Percentiles rank a stretch among this genome's conserved stretches.
These are phyloP conservation scores for Halcyon chelicuti DNA, from an alignment of 2,797 vertebrate species.

Conservation along the genomic window DNA sequence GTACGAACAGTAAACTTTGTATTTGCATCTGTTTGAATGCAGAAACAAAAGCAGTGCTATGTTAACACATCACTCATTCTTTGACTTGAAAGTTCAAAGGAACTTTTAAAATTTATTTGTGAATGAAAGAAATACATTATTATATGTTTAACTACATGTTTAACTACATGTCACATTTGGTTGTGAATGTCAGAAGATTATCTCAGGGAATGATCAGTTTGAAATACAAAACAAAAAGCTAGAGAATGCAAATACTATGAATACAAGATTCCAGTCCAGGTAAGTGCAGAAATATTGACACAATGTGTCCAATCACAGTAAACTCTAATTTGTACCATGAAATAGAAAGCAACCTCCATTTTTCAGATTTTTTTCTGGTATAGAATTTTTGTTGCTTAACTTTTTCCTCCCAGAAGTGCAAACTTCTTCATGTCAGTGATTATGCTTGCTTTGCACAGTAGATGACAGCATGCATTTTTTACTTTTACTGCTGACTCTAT, in stretches of 20 bases:
- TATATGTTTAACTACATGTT: background rate
- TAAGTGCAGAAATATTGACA: background rate
- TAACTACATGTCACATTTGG: background rate
- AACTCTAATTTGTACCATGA: background rate
- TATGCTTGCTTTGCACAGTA: constrained; percentile 40
- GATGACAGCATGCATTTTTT: constrained; percentile 42
- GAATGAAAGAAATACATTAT: background rate
- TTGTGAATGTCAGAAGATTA: background rate
- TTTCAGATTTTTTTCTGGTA: background rate
- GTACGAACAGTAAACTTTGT: background rate
- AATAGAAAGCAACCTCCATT: background rate
- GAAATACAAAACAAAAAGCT: background rate
- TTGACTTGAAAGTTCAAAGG: background rate
- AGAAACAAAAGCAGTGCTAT: background rate
- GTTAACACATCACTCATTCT: background rate
- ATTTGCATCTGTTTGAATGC: background rate
- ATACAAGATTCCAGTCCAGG: background rate
- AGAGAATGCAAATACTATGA: background rate
- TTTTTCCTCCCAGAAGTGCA: background rate
- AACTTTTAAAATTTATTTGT: background rate
- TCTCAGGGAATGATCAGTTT: background rate
- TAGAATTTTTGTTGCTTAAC: background rate
- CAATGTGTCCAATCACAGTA: background rate
- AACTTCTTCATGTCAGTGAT: background rate
- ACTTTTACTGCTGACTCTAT: constrained; percentile 56